These are phyloP conservation scores for Oryzias sinensis DNA, from an alignment of 2,797 vertebrate genomes.

Conservation along the genomic window DNA sequence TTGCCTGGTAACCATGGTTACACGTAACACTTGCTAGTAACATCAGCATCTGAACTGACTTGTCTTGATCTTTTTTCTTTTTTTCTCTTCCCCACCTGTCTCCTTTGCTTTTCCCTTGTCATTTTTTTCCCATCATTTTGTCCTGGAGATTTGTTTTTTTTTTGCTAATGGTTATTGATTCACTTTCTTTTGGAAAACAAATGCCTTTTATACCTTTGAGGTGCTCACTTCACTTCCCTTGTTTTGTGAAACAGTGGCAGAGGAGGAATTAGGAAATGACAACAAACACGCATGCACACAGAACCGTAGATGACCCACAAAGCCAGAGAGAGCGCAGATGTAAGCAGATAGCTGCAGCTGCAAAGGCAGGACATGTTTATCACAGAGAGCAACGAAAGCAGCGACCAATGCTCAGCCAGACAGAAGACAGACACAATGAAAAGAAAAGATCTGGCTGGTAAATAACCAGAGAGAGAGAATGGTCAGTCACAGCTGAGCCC, in stretches of 20 bases:
- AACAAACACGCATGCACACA: constrained; percentile 6
- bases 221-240: neutral
- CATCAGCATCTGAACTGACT: constrained; percentile 38
- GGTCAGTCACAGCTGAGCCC: constrained; percentile 15
- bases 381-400: constrained; percentile 13
- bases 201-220: neutral
- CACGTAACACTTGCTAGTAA: constrained; percentile 47
- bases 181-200: neutral
- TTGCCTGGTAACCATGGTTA: constrained; percentile 73
- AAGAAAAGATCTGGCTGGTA: constrained; percentile 36
- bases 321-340: constrained; percentile 26
- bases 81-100: constrained; percentile 1
- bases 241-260: neutral
- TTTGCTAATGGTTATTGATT: neutral
- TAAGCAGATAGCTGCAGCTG: constrained; percentile 26
- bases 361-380: constrained; percentile 16
- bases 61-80: constrained; percentile 26
- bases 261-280: constrained; percentile 1
- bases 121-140: constrained; percentile 15
- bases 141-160: neutral
- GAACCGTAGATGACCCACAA: constrained; percentile 30
- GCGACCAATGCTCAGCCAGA: constrained; percentile 21
- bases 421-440: constrained; percentile 22
- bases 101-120: constrained; percentile 22
- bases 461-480: constrained; percentile 26